Base-by-base conservation (phyloP, 1,140 invertebrate genomes). In the Mylabris phalerata region DNA sequence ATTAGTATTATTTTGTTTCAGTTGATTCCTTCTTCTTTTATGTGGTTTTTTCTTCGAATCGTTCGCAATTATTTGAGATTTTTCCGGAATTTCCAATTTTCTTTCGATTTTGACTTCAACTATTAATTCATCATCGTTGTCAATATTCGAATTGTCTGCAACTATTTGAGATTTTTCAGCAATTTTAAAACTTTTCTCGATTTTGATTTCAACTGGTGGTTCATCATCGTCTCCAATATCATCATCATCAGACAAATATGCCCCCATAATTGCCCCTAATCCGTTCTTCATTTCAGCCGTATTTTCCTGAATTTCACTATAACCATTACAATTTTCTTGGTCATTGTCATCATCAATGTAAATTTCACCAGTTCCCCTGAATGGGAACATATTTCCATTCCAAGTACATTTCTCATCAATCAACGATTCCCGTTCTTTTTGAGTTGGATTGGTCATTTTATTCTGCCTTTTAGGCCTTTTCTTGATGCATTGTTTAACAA, bases 171-270 rank as follows among this genome's bases (percentile, higher is more conserved):
- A 32, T 32, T 4, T 32, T 32, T 32, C 32, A 32, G 7, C 2
- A 32, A 32, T 32, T 32, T 32, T 32, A 5, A 7, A 5, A 32
- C 4, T 5, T 66, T 72, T 75, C 55, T 55, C 51, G 50, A 73
- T 67, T 68, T 73, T 69, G 43, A 73, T 80, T n/a, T n/a, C 77
- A 55, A 77, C 65, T 5, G 76, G 75, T 40, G 59, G 63, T 55
- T 74, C 75, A 55, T 75, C 68, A 57, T 68, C 69, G 60, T 56
- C 59, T 26, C 56, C 48, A 13, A 10, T 46, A 50, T 63, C 24
- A 44, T 71, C 68, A 50, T 79, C 77, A 70, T 77, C 77, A 39
- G 77, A 78, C 43, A 72, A 74, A 74, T 82, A 82, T 52, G 77
- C 73, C 61, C 72, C 73, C 50, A 81, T 80, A 32, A 82, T 70